Evolutionary conservation across 2,113 vertebrate genomes (phyloP).

Genomic region (Ophiodon elongatus): DNA sequence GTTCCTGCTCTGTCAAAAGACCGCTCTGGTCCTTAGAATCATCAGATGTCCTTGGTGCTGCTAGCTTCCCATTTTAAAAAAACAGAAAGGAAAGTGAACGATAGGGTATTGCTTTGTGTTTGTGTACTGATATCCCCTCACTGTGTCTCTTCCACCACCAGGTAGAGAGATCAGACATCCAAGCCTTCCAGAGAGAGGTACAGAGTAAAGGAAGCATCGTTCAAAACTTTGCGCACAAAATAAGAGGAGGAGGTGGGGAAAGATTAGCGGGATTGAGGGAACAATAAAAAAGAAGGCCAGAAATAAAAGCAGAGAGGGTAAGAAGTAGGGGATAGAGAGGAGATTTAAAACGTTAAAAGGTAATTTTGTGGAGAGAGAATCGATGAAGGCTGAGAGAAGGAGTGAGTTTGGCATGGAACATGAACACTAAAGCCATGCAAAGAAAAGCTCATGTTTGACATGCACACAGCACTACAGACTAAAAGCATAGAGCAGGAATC

Average conservation of each 20-base stretch:
- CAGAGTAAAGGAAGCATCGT: conserved; percentile 89
- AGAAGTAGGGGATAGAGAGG: conserved; percentile 46
- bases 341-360: conserved; percentile 58
- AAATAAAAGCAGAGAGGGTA: conserved; percentile 53
- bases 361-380: conserved; percentile 70
- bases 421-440: conserved; percentile 88
- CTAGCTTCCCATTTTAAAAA: conserved; percentile 75
- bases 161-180: conserved; percentile 77
- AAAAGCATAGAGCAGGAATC: conserved; percentile 89
- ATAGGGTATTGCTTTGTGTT: conserved; percentile 93
- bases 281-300: conserved; percentile 74
- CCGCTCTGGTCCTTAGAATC: conserved; percentile 55
- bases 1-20: conserved; percentile 89
- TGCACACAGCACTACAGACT: conserved; percentile 94
- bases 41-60: conserved; percentile 72
- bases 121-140: conserved; percentile 86
- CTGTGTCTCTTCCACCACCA: conserved; percentile 80
- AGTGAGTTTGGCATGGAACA: conserved; percentile 78
- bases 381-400: conserved; percentile 69
- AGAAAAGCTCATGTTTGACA: conserved; percentile 89
- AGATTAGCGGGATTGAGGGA: conserved; percentile 68
- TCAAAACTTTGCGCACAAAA: conserved; percentile 86
- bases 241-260: conserved; percentile 76
- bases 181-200: conserved; percentile 86
- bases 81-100: conserved; percentile 75